Evolutionary conservation across 2,113 vertebrate species (phyloP), one percentile per base, ranked within the genome.

Genomic region (Urocynchramus pylzowi): DNA sequence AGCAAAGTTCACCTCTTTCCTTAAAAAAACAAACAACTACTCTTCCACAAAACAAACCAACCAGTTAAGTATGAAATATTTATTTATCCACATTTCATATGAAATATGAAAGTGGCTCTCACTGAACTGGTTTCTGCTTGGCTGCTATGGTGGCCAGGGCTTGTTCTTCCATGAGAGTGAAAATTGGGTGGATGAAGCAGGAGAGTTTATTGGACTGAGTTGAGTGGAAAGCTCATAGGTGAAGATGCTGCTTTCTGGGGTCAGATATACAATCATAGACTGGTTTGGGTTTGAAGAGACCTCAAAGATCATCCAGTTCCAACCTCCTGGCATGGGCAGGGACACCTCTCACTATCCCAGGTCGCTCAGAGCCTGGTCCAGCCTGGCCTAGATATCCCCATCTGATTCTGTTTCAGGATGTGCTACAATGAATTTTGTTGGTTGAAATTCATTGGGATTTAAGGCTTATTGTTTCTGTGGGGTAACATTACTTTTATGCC

Each of bases 311-410:
- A 47, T 24, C 18, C 49, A 30, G 16, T 47, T 70, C 24, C 47
- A 47, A 2, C 7, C 20, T 7, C 13, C 13, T 28, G 12, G 23
- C 1, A 0, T 33, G 45, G 23, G 12, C 39, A 45, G 28, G 64
- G 27, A 33, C 33, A 53, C 41, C 8, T 61, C 28, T 54, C 64
- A 24, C n/a, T 53, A 8, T 15, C 5, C 33, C 10, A 45, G 22
- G 15, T 28, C 45, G 54, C 54, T 53, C 74, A 47, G 28, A 53
- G 41, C n/a, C 42, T 54, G 2, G 0, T 69, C 22, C 24, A 63
- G 20, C 56, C 39, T 70, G 39, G 84, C 41, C n/a, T 70, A 39
- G 28, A 39, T 54, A n/a, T 20, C n/a, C 20, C 9, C 42, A 78
- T 16, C 11, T 50, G 31, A 18, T 26, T 45, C 2, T 47, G 22